These are phyloP conservation scores for Rhabdophis nuchalis DNA, from an alignment of 2,797 vertebrate species.

Conservation along the genomic window DNA sequence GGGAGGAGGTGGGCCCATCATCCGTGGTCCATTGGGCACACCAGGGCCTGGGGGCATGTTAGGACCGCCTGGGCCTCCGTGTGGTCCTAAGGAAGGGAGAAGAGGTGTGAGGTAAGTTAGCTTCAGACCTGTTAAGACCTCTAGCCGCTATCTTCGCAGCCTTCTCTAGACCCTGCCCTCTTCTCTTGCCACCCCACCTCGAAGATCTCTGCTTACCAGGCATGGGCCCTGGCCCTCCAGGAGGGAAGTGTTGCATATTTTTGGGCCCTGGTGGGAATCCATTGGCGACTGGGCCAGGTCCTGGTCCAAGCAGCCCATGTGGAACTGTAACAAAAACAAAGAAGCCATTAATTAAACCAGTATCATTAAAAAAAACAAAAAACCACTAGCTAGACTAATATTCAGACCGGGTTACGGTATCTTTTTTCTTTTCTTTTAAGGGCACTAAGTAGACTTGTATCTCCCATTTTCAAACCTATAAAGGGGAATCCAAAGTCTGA, in stretches of 20 bases:
- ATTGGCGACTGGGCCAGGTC: constrained; percentile 83
- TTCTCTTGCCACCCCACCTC: neutral
- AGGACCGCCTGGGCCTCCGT: constrained; percentile 62
- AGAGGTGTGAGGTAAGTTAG: neutral
- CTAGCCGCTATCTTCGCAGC: neutral
- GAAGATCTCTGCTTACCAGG: constrained; percentile 51
- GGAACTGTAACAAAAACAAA: constrained; percentile 63
- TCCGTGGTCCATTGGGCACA: constrained; percentile 72
- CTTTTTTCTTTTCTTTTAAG: neutral
- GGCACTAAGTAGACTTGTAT: neutral
- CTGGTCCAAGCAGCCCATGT: constrained; percentile 79
- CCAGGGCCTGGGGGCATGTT: constrained; percentile 63
- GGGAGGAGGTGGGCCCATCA: constrained; percentile 86
- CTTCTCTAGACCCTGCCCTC: too few relatives aligned
- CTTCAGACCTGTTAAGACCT: neutral
- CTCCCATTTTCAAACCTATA: neutral
- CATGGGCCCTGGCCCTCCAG: constrained; percentile 74
- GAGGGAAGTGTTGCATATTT: constrained; percentile 83
- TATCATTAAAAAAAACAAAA: neutral
- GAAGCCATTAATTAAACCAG: neutral
- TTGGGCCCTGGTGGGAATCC: constrained; percentile 83
- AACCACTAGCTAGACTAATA: neutral
- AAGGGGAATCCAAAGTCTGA: neutral
- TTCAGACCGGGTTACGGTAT: neutral
- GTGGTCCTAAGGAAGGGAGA: constrained; percentile 52